Evolutionary conservation across 1,140 invertebrate species (phyloP).

Genomic region (Cryptotermes secundus): DNA sequence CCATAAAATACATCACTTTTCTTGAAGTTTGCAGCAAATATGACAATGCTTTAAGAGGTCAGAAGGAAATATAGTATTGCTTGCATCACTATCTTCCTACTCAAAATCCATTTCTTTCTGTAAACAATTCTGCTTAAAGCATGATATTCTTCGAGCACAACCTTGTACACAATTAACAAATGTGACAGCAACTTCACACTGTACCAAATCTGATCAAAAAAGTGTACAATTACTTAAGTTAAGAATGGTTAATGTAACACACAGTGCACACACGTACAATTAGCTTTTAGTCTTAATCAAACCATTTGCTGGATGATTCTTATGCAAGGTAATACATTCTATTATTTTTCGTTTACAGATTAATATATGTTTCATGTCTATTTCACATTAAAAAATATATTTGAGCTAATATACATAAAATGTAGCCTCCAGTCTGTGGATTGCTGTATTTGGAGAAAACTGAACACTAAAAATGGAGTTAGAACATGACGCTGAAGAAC

Average conservation of each 20-base stretch:
- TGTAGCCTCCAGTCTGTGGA: background rate
- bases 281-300: background rate
- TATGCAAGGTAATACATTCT: background rate
- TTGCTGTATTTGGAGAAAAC: background rate
- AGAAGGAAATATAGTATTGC: background rate
- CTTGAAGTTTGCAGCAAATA: background rate
- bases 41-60: background rate
- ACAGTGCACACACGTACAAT: background rate
- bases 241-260: background rate
- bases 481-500: background rate
- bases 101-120: background rate
- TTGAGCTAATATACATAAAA: background rate
- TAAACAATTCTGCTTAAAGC: background rate
- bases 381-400: constrained; percentile 19
- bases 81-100: background rate
- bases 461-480: background rate
- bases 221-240: background rate
- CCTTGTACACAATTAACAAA: background rate
- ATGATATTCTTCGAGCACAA: background rate
- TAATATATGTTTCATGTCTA: background rate
- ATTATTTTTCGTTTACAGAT: background rate
- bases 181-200: background rate
- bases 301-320: background rate
- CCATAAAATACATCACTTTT: background rate
- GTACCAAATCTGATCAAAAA: background rate